Conservation (phyloP, 64 coral and sea anemone genomes). For the Montipora foliosa region DNA sequence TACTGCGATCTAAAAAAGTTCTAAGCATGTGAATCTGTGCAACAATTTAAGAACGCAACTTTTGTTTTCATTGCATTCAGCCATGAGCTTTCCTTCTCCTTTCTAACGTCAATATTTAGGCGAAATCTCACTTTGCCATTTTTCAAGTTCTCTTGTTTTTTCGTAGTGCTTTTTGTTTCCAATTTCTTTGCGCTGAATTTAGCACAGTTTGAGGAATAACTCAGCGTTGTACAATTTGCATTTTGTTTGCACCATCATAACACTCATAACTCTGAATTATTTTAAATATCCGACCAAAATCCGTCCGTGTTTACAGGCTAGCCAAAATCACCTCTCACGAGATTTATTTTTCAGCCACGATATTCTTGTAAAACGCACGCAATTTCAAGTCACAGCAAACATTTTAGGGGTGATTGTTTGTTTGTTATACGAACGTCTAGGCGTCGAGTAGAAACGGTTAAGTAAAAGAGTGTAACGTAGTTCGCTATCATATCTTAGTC, state of each 20-base stretch:
- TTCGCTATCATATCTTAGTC: too few relatives aligned
- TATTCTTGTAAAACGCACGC: too few relatives aligned
- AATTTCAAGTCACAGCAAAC: too few relatives aligned
- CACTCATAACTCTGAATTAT: neutral
- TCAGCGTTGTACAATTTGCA: constrained; percentile 10
- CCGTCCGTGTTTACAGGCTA: neutral
- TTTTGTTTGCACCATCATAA: constrained; percentile 19
- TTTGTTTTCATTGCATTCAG: neutral
- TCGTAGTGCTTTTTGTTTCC: constrained; percentile 12
- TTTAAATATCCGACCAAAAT: constrained; percentile 16
- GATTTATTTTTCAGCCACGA: neutral
- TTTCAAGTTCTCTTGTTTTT: neutral
- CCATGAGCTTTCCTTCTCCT: neutral
- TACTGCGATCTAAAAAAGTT: too few relatives aligned
- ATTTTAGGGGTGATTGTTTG: too few relatives aligned
- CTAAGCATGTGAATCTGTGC: too few relatives aligned
- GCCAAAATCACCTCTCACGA: neutral
- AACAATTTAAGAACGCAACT: too few relatives aligned
- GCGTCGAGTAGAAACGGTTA: too few relatives aligned
- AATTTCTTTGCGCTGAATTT: constrained; percentile 13
- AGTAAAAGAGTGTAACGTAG: too few relatives aligned
- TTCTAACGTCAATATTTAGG: constrained; percentile 16
- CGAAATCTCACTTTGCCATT: constrained; percentile 26
- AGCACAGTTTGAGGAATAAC: constrained; percentile 12
- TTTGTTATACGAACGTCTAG: too few relatives aligned